Evolutionary conservation across 2,888 invertebrate species (phyloP), one percentile per base, ranked within the genome.

Genomic region (Stegana nigrithorax): DNA sequence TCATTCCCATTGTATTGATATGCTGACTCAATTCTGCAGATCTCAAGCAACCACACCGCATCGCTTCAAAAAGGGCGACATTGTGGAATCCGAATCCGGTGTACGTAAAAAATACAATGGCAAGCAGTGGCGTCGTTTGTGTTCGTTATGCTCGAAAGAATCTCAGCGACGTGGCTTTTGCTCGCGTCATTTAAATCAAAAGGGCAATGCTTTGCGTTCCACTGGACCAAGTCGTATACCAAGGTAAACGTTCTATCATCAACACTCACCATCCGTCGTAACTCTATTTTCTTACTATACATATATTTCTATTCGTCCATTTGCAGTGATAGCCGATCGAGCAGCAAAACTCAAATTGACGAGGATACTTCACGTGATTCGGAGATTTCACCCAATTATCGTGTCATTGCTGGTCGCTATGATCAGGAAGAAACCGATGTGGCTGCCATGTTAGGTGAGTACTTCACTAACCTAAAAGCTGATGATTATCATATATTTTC

Each of bases 71-170:
- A 98, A 98, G 87, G 98, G 98, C 71, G 98, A 99, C 86, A 95
- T 98, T 71, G 86, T 86, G 66, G 83, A 84, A 73, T 85, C 86
- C 59, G 86, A 86, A 72, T 84, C 86, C 66, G 98, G 98, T 70
- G 97, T 99, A 77, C 89, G 98, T 12, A 99, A 99, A 88, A 99
- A 98, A 88, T 99, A 97, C 87, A 99, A 99, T 88, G 99, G 99
- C 36, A 99, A 99, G 87, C 99, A 99, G 85, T 99, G 98, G 99
- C 90, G 98, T 67, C 89, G 98, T 77, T 89, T 99, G 68, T 99
- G 98, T 87, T 97, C 97, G 64, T 94, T 95, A 61, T 98, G 98
- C 87, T 93, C 92, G 36, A 96, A 96, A 87, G 98, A 99, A 89
- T 98, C 98, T 81, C 98, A 99, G 87, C 89, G 98, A 39, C 89